Evolutionary conservation across 2,797 vertebrate genomes (phyloP).

Genomic region (Triplophysa yarkandensis): DNA sequence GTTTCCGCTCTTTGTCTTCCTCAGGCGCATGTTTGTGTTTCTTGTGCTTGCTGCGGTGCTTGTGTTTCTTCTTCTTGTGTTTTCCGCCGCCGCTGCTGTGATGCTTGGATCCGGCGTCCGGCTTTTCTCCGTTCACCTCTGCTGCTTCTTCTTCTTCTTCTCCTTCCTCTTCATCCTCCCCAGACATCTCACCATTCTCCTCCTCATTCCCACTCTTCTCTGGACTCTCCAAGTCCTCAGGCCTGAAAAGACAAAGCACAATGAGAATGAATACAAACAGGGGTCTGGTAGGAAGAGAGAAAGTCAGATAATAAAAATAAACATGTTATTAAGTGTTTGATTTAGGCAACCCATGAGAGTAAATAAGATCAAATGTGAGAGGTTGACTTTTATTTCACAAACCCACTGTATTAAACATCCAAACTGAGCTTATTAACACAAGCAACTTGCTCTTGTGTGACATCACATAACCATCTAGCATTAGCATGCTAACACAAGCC

Average conservation of each 20-base stretch:
- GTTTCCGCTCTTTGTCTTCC: conserved; percentile 94
- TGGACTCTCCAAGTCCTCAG: conserved; percentile 85
- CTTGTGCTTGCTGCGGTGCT: conserved; percentile 98
- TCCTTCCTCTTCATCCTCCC: conserved; percentile 74
- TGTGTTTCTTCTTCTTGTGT: conserved; percentile 99
- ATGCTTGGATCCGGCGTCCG: conserved; percentile 74
- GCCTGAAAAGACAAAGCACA: conserved; percentile 67
- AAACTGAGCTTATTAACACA: neutral
- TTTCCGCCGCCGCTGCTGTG: conserved; percentile 75
- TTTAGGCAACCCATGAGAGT: too few relatives aligned
- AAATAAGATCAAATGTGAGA: too few relatives aligned
- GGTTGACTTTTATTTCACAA: neutral
- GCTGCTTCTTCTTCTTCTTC: conserved; percentile 69
- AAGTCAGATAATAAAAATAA: too few relatives aligned
- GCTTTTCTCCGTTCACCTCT: conserved; percentile 74
- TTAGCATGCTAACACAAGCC: conserved; percentile 36
- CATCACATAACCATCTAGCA: neutral
- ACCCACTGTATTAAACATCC: neutral
- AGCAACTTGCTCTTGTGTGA: neutral
- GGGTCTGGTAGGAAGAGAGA: too few relatives aligned
- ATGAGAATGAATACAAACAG: neutral
- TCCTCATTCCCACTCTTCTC: conserved; percentile 90
- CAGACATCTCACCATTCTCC: conserved; percentile 93
- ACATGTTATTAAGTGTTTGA: too few relatives aligned
- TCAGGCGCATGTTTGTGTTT: conserved; percentile 95